A percentile compares a stretch with the other conserved stretches of the same genome.
phyloP scores from a whole-genome alignment of 2,888 invertebrate genomes.

The Unio delphinus region DNA sequence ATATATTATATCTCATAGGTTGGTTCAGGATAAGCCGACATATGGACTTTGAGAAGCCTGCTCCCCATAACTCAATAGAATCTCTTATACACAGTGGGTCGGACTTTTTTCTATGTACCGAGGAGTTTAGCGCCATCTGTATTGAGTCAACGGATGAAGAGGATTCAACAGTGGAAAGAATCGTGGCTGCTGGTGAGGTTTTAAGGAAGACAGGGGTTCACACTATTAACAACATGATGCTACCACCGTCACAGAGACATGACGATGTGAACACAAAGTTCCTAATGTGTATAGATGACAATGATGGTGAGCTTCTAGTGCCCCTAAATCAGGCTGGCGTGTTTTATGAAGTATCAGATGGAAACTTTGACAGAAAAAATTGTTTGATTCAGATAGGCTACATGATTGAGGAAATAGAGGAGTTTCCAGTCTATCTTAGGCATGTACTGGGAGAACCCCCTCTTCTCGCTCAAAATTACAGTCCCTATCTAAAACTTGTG shows the following conservation, averaged over 20 bases:
- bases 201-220: slow-evolving; percentile 26
- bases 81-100: slow-evolving; percentile 13
- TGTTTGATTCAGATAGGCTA: slow-evolving; percentile 28
- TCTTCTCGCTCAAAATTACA: slow-evolving; percentile 32
- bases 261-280: slow-evolving; percentile 13
- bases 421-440: slow-evolving; percentile 30
- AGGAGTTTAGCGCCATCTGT: slow-evolving; percentile 25
- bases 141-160: slow-evolving; percentile 13
- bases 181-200: slow-evolving; percentile 28
- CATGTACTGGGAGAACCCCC: slow-evolving; percentile 37
- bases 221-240: slow-evolving; percentile 22
- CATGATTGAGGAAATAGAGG: slow-evolving; percentile 29
- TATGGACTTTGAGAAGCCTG: slow-evolving; percentile 27
- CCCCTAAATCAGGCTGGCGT: slow-evolving; percentile 22
- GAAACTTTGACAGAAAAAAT: slow-evolving; percentile 25
- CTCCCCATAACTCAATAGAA: slow-evolving; percentile 22
- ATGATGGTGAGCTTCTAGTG: slow-evolving; percentile 26
- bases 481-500: slow-evolving; percentile 28
- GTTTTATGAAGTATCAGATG: slow-evolving; percentile 37
- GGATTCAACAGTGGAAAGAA: slow-evolving; percentile 11
- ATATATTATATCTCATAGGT: slow-evolving; percentile 18
- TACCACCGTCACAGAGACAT: slow-evolving; percentile 16
- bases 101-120: slow-evolving; percentile 35
- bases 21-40: slow-evolving; percentile 38
- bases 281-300: slow-evolving; percentile 33